Conservation (phyloP, 1,140 invertebrate genomes). For the Drosophila neocordata region DNA sequence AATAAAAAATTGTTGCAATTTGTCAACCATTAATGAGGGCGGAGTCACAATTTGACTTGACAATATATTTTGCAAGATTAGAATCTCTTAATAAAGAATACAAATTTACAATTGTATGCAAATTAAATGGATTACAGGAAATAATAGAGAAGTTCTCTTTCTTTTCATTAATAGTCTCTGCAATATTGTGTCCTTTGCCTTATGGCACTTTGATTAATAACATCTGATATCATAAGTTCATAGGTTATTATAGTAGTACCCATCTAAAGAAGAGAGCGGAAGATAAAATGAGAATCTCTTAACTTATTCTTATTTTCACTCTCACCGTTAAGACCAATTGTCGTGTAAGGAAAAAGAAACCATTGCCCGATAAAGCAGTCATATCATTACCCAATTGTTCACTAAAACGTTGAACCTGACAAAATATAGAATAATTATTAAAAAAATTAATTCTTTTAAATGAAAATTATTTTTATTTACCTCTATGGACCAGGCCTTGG, state of each 20-base stretch:
- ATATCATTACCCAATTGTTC: slow-evolving; percentile 85
- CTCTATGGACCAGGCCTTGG: slow-evolving; percentile 85
- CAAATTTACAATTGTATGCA: background rate
- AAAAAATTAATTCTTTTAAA: background rate
- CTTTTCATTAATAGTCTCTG: slow-evolving; percentile 43
- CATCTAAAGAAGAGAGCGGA: slow-evolving; percentile 65
- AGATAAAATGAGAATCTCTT: background rate
- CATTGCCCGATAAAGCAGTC: slow-evolving; percentile 85
- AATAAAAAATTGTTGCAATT: too few relatives aligned
- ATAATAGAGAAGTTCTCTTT: background rate
- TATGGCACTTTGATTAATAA: slow-evolving; percentile 74
- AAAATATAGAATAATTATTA: background rate
- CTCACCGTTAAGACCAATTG: slow-evolving; percentile 85
- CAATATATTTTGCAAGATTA: slow-evolving; percentile 9
- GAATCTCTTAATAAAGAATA: background rate
- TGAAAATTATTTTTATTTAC: slow-evolving; percentile 55
- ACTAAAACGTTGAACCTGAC: slow-evolving; percentile 84
- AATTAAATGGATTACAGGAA: slow-evolving; percentile 22
- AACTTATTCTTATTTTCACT: too few relatives aligned
- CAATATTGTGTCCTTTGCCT: slow-evolving; percentile 74
- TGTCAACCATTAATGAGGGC: slow-evolving; percentile 26
- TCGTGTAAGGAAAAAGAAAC: slow-evolving; percentile 87
- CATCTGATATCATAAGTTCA: slow-evolving; percentile 84
- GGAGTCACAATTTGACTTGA: slow-evolving; percentile 14
- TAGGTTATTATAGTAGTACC: slow-evolving; percentile 87